These are phyloP conservation scores for Sinella curviseta DNA, from an alignment of 1,140 invertebrate genomes.

Conservation along the genomic window DNA sequence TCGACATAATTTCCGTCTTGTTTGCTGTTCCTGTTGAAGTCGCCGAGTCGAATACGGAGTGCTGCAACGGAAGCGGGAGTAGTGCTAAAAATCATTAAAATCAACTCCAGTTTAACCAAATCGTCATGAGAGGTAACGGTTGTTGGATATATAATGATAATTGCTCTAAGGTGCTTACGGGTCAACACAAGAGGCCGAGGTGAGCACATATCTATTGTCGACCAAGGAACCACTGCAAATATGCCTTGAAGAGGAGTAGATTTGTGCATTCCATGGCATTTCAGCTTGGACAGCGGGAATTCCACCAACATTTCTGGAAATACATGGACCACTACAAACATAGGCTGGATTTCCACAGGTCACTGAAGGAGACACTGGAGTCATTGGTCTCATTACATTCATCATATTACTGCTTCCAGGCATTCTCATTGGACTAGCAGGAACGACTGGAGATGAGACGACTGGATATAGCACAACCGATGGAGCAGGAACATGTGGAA, in stretches of 20 bases:
- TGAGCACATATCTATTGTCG: constrained; percentile 32
- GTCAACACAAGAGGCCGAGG: constrained; percentile 4
- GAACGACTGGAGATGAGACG: background rate
- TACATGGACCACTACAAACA: constrained; percentile 29
- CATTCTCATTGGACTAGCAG: background rate
- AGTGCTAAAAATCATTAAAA: constrained; percentile 1
- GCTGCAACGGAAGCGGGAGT: constrained; percentile 36
- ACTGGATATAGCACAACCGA: background rate
- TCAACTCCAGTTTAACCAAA: background rate
- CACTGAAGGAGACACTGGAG: background rate
- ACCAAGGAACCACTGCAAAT: constrained; percentile 26
- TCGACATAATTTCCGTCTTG: constrained; percentile 15
- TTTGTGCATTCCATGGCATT: constrained; percentile 26
- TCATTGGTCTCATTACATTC: background rate
- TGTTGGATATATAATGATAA: background rate
- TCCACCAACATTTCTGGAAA: constrained; percentile 18
- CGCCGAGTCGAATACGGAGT: constrained; percentile 26
- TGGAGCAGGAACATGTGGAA: background rate
- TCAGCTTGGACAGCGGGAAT: constrained; percentile 19
- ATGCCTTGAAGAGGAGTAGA: background rate
- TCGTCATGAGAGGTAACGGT: background rate
- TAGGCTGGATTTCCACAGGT: constrained; percentile 29
- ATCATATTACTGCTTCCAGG: background rate
- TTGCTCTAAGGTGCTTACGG: background rate
- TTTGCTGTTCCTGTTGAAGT: constrained; percentile 16